Evolutionary conservation across 2,888 invertebrate genomes (phyloP), one percentile per base, ranked within the genome.

Genomic region (Orthonevra nobilis): DNA sequence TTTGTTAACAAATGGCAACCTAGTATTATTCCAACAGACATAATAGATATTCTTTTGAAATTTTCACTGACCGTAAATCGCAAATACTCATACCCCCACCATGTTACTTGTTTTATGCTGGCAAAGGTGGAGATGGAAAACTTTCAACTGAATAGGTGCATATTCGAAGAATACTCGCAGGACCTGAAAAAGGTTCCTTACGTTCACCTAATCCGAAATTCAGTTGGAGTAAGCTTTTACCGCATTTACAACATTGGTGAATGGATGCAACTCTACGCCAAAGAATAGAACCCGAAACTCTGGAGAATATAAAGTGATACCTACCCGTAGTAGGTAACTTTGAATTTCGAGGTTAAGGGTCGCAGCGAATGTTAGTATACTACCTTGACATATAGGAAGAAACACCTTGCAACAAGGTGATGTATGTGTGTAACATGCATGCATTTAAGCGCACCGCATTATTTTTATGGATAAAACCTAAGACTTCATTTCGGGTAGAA

Each of bases 381-480:
- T 10, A n/a, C 20, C 19, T 32, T 10, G 9, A 46, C 20, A 32
- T 36, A 48, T 30, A 28, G 44, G 34, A 66, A 54, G 54, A 26
- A 54, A 19, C 44, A 36, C 32, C 34, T 54, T 52, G 7, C 42
- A 7, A 32, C 42, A 52, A 46, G 12, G 20, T 32, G 36, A 63
- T 38, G 30, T 30, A 30, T 32, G 26, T 54, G 30, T 58, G 38
- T 28, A 50, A 64, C 48, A 52, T 60, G 32, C 40, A 48, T 72
- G 66, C 66, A 79, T 79, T 54, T 81, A 61, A 81, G 74, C 75
- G 70, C 74, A 66, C 70, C 74, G 64, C 79, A 81, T 81, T 74
- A 81, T 81, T 79, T 81, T 81, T 79, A 81, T 79, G 69, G 79
- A 64, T 81, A 61, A 73, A 81, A 81, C 63, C 70, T 56, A 61